phyloP scores from a whole-genome alignment of 2,797 vertebrate genomes.

The Poeciliopsis presidionis region DNA sequence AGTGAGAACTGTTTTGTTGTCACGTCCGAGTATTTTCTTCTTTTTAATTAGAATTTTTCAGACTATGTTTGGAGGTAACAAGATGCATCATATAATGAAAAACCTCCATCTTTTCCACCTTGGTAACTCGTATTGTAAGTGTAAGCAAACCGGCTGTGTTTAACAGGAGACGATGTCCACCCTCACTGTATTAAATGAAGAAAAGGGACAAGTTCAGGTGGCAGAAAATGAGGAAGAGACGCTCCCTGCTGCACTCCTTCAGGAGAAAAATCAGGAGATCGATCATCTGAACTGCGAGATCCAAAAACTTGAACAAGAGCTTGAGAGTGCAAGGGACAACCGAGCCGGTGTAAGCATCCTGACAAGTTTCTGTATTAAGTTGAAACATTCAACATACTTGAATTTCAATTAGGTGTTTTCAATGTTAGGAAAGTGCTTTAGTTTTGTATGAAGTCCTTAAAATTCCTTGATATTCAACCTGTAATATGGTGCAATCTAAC shows the following conservation, averaged over 20 bases:
- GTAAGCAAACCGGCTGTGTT: neutral
- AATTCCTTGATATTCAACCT: no score
- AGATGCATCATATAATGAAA: neutral
- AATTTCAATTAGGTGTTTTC: no score
- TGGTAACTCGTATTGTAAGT: neutral
- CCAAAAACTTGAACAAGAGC: constrained; percentile 78
- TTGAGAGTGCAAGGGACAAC: constrained; percentile 64
- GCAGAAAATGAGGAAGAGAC: constrained; percentile 61
- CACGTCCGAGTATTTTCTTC: neutral
- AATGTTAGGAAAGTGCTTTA: no score
- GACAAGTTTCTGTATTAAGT: neutral
- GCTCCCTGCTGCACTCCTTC: constrained; percentile 84
- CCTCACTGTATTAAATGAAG: constrained; percentile 61
- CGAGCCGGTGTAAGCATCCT: constrained; percentile 65
- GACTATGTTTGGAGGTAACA: neutral
- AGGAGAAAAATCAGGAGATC: constrained; percentile 90
- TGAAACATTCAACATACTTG: neutral
- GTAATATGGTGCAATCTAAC: no score
- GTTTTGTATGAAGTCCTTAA: no score
- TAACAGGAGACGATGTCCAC: constrained; percentile 72
- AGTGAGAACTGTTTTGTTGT: constrained; percentile 43
- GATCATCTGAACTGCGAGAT: constrained; percentile 85
- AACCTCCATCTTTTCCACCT: neutral
- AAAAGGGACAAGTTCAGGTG: constrained; percentile 48
- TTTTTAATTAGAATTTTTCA: neutral